Evolutionary conservation across 2,888 invertebrate genomes (phyloP).

Genomic region (Dolomedes plantarius): DNA sequence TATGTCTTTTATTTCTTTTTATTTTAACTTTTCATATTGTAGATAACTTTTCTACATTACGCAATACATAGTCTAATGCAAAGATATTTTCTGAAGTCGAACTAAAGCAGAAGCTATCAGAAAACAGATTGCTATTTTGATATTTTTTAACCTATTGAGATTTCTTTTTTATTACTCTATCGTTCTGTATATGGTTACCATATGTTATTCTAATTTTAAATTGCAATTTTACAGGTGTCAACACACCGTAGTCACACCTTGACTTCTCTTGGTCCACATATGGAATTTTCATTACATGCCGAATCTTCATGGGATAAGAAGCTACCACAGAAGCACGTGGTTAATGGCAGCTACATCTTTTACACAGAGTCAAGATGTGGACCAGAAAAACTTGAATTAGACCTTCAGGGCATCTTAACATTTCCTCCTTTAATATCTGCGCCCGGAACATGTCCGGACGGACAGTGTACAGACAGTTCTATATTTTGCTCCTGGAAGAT

Average conservation of each 20-base stretch:
- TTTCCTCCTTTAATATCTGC: slow-evolving; percentile 53
- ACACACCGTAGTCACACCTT: slow-evolving; percentile 34
- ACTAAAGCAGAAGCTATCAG: too few relatives aligned
- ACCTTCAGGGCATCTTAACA: slow-evolving; percentile 61
- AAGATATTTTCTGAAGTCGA: too few relatives aligned
- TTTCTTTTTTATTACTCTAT: too few relatives aligned
- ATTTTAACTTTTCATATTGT: too few relatives aligned
- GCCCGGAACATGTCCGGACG: slow-evolving; percentile 39
- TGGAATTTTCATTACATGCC: slow-evolving; percentile 43
- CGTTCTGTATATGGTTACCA: too few relatives aligned
- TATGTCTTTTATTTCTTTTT: too few relatives aligned
- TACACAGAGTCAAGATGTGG: slow-evolving; percentile 83
- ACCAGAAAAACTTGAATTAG: slow-evolving; percentile 72
- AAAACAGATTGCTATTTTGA: too few relatives aligned
- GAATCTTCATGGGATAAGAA: slow-evolving; percentile 61
- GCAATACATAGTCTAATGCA: too few relatives aligned
- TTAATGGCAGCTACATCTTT: slow-evolving; percentile 91
- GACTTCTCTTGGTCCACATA: slow-evolving; percentile 49
- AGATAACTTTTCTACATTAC: too few relatives aligned
- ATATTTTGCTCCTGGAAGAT: slow-evolving; percentile 64
- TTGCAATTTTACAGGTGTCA: slow-evolving; percentile 56
- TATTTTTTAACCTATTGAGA: too few relatives aligned
- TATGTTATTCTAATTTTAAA: too few relatives aligned
- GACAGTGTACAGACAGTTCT: slow-evolving; percentile 30
- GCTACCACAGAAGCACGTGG: slow-evolving; percentile 52